Evolutionary conservation across 2,113 vertebrate species (phyloP), one percentile per base, ranked within the genome.

Genomic region (Sylvietta virens): DNA sequence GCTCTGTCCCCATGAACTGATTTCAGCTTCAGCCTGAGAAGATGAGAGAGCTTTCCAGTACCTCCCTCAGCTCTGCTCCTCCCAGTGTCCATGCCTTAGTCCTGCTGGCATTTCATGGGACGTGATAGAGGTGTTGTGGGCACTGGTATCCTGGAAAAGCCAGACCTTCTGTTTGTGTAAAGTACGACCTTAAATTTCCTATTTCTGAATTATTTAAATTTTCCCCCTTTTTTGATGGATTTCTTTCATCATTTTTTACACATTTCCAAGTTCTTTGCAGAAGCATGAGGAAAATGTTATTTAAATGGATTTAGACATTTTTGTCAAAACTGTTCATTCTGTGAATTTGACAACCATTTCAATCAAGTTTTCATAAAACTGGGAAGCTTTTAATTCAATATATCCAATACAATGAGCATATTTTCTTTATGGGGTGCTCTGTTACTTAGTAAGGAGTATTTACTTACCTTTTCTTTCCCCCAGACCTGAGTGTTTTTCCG

Each of bases 211-310:
- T 11, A 74, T 81, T 60, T 48, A 9, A 8, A 20, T 26, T 11
- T 54, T 3, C 1, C 3, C 6, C 3, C 10, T 8, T 3, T 0
- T 71, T 79, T 54, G 26, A 14, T 69, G 21, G 21, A 54, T 85
- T 94, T 92, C 50, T 91, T 61, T 28, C 3, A 22, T 26, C 6
- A n/a, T 37, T 85, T 23, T 58, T 73, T 22, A 57, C 21, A 35
- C 8, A 2, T n/a, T 85, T 95, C 62, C 71, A 83, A 57, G 21
- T 61, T 77, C 77, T 73, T 56, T 45, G 61, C 48, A 72, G 66
- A 47, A 66, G 13, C 9, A 57, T 10, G 26, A 89, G 53, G 61
- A 91, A 81, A 77, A 78, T 57, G 3, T 39, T 45, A 27, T 72
- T 81, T 37, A 44, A 85, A 80, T 64, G 13, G 53, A 64, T 80